A percentile compares a stretch with the other conserved stretches of the same genome.
phyloP scores from a whole-genome alignment of 1,140 invertebrate species.

The Harlomillsia oculata region DNA sequence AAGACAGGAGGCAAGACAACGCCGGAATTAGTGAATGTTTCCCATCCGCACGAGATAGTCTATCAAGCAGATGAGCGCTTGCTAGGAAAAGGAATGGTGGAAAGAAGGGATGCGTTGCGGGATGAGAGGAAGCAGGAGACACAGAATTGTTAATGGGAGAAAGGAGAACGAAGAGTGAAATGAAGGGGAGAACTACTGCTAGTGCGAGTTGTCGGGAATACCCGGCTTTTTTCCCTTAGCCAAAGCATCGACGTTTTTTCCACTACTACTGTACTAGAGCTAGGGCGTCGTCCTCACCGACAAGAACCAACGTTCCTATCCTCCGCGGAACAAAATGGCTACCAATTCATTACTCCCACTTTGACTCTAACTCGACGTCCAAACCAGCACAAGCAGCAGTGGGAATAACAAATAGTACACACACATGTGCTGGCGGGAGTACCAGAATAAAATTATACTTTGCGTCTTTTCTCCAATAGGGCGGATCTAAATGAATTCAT shows the following conservation, averaged over 20 bases:
- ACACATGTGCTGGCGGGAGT: too few species aligned
- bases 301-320: not conserved
- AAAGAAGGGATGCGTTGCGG: too few species aligned
- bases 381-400: too few species aligned
- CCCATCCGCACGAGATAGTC: too few species aligned
- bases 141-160: slow-evolving; percentile 11
- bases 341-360: slow-evolving; percentile 31
- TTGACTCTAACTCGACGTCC: slow-evolving; percentile 10
- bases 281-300: slow-evolving; percentile 27
- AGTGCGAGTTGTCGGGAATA: not conserved
- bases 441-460: slow-evolving; percentile 17
- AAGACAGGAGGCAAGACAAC: too few species aligned
- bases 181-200: slow-evolving; percentile 14
- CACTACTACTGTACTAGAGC: too few species aligned
- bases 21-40: too few species aligned
- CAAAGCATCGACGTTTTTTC: slow-evolving; percentile 23
- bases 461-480: too few species aligned
- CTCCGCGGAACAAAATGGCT: slow-evolving; percentile 30
- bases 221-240: not conserved
- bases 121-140: slow-evolving; percentile 1
- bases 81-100: too few species aligned
- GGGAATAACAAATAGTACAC: not conserved
- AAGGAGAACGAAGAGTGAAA: slow-evolving; percentile 13
- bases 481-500: too few species aligned
- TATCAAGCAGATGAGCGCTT: too few species aligned